phyloP scores from a whole-genome alignment of 2,797 vertebrate genomes.

The Scleropages formosus region DNA sequence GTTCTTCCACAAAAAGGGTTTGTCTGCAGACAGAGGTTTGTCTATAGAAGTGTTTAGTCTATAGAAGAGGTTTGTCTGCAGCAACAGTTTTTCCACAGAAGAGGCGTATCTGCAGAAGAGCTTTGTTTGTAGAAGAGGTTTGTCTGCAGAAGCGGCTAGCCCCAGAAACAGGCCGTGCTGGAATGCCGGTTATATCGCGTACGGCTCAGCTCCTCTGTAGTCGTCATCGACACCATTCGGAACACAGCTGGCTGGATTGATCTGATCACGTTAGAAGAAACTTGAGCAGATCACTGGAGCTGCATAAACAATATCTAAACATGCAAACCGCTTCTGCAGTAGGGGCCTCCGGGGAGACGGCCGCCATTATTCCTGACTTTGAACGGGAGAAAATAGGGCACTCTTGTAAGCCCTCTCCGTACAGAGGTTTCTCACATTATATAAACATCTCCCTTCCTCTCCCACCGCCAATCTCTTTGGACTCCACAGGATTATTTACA shows the following conservation, averaged over 20 bases:
- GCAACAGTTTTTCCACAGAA: too few relatives aligned
- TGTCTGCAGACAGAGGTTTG: too few relatives aligned
- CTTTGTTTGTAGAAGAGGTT: background rate
- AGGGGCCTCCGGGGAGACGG: slow-evolving; percentile 78
- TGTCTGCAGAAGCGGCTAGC: too few relatives aligned
- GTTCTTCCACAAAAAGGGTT: too few relatives aligned
- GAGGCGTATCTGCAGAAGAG: too few relatives aligned
- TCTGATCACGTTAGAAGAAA: slow-evolving; percentile 85
- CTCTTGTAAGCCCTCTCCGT: slow-evolving; percentile 79
- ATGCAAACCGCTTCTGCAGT: slow-evolving; percentile 86
- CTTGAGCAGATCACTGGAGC: slow-evolving; percentile 83
- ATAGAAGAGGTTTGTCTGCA: too few relatives aligned
- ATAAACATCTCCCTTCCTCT: slow-evolving; percentile 90
- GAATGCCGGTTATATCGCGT: background rate
- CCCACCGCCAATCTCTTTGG: slow-evolving; percentile 74
- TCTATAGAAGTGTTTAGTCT: background rate
- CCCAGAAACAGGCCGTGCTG: too few relatives aligned
- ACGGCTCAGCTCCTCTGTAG: slow-evolving; percentile 71
- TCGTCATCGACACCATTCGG: slow-evolving; percentile 90
- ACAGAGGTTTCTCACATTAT: slow-evolving; percentile 79
- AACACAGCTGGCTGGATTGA: slow-evolving; percentile 93
- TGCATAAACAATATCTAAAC: slow-evolving; percentile 95
- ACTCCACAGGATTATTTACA: slow-evolving; percentile 87
- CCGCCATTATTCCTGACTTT: slow-evolving; percentile 84
- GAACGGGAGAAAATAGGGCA: slow-evolving; percentile 74